Evolutionary conservation across 2,888 invertebrate species (phyloP).

Genomic region (Amiota mariae): DNA sequence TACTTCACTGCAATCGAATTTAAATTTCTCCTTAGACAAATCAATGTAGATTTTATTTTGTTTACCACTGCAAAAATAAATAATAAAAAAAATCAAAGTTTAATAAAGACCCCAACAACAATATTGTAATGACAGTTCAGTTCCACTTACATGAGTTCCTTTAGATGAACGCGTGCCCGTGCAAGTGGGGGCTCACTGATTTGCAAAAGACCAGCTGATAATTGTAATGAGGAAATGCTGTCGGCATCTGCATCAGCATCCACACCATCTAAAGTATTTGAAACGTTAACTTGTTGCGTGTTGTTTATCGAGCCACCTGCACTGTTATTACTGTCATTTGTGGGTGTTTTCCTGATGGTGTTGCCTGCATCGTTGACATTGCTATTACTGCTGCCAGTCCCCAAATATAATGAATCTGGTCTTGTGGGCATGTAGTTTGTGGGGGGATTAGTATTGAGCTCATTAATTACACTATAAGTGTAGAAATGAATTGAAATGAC

Average conservation of each 20-base stretch:
- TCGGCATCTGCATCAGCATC: constrained; percentile 23
- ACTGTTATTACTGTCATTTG: constrained; percentile 29
- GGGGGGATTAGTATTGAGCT: constrained; percentile 35
- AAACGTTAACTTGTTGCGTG: constrained; percentile 16
- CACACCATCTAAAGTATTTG: background rate
- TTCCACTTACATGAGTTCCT: constrained; percentile 67
- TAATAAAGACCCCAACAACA: background rate
- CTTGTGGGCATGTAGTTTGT: background rate
- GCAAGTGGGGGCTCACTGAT: constrained; percentile 66
- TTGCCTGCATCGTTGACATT: background rate
- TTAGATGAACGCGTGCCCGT: constrained; percentile 63
- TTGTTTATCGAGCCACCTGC: background rate
- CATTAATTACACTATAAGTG: constrained; percentile 47
- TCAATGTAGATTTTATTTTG: constrained; percentile 72
- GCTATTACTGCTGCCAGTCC: background rate
- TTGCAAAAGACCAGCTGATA: constrained; percentile 65
- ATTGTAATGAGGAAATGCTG: constrained; percentile 59
- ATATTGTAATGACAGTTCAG: constrained; percentile 3
- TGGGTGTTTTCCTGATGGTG: background rate
- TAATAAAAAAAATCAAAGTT: background rate
- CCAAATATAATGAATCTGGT: constrained; percentile 9
- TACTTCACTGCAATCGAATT: constrained; percentile 68
- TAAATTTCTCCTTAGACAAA: constrained; percentile 69
- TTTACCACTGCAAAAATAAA: constrained; percentile 59
- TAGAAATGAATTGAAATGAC: background rate